Percentiles rank a stretch among this genome's conserved stretches.
Evolutionary conservation across 1,140 invertebrate species (phyloP).

Genomic region (Drosophila sucinea): DNA sequence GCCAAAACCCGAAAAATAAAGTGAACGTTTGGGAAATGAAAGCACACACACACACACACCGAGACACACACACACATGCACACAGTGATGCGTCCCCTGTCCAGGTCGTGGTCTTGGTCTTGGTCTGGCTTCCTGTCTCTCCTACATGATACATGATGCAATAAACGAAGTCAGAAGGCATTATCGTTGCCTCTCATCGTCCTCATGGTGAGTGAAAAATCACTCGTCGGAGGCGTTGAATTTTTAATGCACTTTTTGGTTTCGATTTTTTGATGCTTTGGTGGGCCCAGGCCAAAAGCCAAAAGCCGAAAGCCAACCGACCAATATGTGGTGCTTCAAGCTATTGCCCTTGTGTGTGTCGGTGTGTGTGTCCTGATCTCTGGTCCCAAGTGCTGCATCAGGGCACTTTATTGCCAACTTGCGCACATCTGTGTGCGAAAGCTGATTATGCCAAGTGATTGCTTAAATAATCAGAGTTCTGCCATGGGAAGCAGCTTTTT

Average conservation of each 20-base stretch:
- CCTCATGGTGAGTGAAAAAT: constrained; percentile 48
- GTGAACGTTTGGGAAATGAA: constrained; percentile 54
- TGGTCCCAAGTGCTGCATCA: constrained; percentile 29
- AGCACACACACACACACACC: constrained; percentile 32
- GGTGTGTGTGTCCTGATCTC: constrained; percentile 10
- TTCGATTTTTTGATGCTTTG: constrained; percentile 32
- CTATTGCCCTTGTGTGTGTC: constrained; percentile 17
- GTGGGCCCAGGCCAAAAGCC: background rate
- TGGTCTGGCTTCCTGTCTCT: constrained; percentile 13
- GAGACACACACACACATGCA: background rate
- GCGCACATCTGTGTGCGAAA: constrained; percentile 22
- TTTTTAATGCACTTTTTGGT: constrained; percentile 70
- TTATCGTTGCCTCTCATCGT: constrained; percentile 40
- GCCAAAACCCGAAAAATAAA: constrained; percentile 43
- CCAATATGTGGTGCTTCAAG: constrained; percentile 7
- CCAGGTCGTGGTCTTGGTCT: background rate
- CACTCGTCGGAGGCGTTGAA: constrained; percentile 58
- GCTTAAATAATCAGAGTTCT: constrained; percentile 12
- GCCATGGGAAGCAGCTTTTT: constrained; percentile 8
- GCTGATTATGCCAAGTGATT: constrained; percentile 18
- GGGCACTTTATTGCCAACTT: constrained; percentile 32
- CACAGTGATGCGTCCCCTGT: background rate
- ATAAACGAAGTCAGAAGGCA: constrained; percentile 60
- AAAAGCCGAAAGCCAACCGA: background rate
- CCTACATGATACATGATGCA: constrained; percentile 64